Conservation (phyloP, 2,888 invertebrate species). For the Plebejus melissa region DNA sequence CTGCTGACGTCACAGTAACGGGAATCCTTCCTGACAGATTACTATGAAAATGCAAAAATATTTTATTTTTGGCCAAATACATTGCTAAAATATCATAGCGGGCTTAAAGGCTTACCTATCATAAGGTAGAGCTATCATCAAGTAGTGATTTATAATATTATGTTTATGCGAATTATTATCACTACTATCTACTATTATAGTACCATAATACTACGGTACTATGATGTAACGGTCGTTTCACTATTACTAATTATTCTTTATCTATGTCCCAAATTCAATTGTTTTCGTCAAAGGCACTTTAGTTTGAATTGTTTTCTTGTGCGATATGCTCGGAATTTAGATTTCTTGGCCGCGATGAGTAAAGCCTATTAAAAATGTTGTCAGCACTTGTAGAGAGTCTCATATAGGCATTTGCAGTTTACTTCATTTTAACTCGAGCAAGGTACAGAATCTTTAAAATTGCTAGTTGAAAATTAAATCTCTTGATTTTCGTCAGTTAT, state of each 20-base stretch:
- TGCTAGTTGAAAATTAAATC: too few species aligned
- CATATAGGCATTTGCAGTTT: background rate
- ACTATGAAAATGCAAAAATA: background rate
- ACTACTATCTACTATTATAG: too few species aligned
- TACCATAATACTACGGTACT: too few species aligned
- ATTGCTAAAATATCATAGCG: background rate
- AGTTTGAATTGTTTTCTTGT: background rate
- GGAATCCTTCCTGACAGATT: background rate
- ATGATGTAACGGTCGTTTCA: background rate
- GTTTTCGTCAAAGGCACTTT: background rate
- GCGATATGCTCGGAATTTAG: background rate
- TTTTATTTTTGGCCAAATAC: background rate
- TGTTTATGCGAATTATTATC: too few species aligned
- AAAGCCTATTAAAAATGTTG: background rate
- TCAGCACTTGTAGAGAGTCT: background rate
- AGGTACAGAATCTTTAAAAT: too few species aligned
- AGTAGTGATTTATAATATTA: too few species aligned
- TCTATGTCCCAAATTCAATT: background rate
- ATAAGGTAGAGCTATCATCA: background rate
- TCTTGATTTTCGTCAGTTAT: too few species aligned
- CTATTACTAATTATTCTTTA: slow-evolving; percentile 4
- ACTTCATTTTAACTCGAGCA: too few species aligned
- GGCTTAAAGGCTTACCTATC: background rate
- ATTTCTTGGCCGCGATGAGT: background rate
- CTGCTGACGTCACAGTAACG: slow-evolving; percentile 19